Conservation (phyloP, 2,888 invertebrate species). For the Calliphora vomitoria region DNA sequence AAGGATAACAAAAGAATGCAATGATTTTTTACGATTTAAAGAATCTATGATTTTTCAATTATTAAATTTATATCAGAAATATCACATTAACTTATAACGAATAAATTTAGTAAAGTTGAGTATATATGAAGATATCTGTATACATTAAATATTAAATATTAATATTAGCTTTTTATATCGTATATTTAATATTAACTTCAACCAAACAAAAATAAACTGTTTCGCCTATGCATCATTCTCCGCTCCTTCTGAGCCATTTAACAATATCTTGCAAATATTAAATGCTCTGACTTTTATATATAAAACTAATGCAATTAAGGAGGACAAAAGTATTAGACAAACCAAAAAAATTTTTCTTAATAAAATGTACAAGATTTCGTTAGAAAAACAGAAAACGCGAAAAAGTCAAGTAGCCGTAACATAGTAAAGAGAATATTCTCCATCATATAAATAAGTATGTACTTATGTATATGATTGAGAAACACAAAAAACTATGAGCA, state of each 20-base stretch:
- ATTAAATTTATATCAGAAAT: no score
- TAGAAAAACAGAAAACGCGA: slow-evolving; percentile 29
- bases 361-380: slow-evolving; percentile 37
- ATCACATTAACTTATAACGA: no score
- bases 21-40: no score
- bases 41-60: no score
- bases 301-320: slow-evolving; percentile 61
- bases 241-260: slow-evolving; percentile 22
- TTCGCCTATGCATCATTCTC: background rate
- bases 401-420: slow-evolving; percentile 55
- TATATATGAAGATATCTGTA: no score
- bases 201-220: background rate
- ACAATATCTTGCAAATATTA: slow-evolving; percentile 19
- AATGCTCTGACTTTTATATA: slow-evolving; percentile 19
- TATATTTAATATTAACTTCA: no score
- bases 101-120: no score
- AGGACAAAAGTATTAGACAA: slow-evolving; percentile 1
- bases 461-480: background rate
- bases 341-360: slow-evolving; percentile 17
- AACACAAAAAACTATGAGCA: background rate
- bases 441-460: no score
- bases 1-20: background rate
- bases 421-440: no score
- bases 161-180: no score
- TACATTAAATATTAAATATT: no score